These are phyloP conservation scores for Arenaria interpres DNA, from an alignment of 2,113 vertebrate genomes.

Conservation along the genomic window DNA sequence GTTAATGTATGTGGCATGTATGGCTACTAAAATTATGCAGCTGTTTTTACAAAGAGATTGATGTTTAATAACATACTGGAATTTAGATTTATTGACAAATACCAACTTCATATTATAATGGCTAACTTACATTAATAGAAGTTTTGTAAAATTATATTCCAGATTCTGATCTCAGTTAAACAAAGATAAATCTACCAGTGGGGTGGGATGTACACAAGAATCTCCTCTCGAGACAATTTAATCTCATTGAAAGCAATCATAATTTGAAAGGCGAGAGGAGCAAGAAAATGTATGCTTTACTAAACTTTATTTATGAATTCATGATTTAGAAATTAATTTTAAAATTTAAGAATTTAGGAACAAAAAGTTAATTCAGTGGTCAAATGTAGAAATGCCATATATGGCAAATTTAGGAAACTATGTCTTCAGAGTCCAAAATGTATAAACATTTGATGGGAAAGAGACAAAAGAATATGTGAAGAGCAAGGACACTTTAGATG, in stretches of 20 bases:
- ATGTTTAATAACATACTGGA: neutral
- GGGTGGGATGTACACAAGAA: neutral
- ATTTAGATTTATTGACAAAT: conserved; percentile 8
- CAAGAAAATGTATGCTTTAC: neutral
- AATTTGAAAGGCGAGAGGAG: neutral
- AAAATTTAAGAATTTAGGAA: neutral
- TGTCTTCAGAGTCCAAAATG: neutral
- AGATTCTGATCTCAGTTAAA: neutral
- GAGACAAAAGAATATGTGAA: neutral
- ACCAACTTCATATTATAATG: neutral
- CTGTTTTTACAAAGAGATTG: neutral
- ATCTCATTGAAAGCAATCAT: neutral
- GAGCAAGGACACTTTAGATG: neutral
- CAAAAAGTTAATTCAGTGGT: neutral
- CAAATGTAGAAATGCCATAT: neutral
- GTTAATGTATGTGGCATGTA: neutral
- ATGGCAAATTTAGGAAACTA: neutral
- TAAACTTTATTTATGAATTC: neutral
- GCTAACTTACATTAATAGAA: neutral
- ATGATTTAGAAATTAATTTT: neutral
- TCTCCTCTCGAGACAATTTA: neutral
- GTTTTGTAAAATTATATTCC: neutral
- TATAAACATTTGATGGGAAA: neutral
- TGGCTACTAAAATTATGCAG: neutral
- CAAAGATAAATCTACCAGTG: neutral